phyloP scores from a whole-genome alignment of 2,888 invertebrate genomes.

The Sinentomon sp. region DNA sequence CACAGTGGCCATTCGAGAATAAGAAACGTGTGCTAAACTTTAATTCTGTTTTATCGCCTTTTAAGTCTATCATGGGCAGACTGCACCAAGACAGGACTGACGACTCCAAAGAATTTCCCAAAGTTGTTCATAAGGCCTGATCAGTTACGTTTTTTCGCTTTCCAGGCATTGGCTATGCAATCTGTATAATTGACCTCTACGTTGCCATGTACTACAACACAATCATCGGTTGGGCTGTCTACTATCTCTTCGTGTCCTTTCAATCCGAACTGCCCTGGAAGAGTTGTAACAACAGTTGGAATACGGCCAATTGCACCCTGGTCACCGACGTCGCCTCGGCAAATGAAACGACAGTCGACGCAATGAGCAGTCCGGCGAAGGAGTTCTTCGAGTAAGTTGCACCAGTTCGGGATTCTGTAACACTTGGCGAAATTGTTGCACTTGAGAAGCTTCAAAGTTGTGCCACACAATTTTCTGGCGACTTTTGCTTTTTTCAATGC shows the following conservation, averaged over 20 bases:
- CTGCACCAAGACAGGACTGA: too few relatives aligned
- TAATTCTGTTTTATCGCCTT: too few relatives aligned
- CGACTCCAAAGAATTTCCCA: too few relatives aligned
- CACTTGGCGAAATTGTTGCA: too few relatives aligned
- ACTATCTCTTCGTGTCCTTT: conserved; percentile 61
- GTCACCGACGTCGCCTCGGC: conserved; percentile 25
- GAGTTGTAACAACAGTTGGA: conserved; percentile 60
- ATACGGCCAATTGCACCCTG: conserved; percentile 43
- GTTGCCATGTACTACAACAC: conserved; percentile 89
- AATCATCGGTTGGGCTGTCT: conserved; percentile 84
- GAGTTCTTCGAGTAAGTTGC: conserved; percentile 59
- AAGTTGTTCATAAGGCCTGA: too few relatives aligned
- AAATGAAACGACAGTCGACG: conserved; percentile 23
- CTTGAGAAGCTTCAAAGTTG: too few relatives aligned
- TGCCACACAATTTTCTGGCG: too few relatives aligned
- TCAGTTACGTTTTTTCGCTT: too few relatives aligned
- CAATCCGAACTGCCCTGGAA: conserved; percentile 60
- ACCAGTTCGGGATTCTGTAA: background rate
- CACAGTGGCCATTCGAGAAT: too few relatives aligned
- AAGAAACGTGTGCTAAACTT: too few relatives aligned
- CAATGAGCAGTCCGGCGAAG: conserved; percentile 44
- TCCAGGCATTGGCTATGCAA: conserved; percentile 79
- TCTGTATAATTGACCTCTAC: conserved; percentile 81
- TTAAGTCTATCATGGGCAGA: too few relatives aligned
- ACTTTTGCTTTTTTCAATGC: too few relatives aligned